These are phyloP conservation scores for Dynastes hyllus DNA, from an alignment of 2,888 invertebrate genomes.

Conservation along the genomic window DNA sequence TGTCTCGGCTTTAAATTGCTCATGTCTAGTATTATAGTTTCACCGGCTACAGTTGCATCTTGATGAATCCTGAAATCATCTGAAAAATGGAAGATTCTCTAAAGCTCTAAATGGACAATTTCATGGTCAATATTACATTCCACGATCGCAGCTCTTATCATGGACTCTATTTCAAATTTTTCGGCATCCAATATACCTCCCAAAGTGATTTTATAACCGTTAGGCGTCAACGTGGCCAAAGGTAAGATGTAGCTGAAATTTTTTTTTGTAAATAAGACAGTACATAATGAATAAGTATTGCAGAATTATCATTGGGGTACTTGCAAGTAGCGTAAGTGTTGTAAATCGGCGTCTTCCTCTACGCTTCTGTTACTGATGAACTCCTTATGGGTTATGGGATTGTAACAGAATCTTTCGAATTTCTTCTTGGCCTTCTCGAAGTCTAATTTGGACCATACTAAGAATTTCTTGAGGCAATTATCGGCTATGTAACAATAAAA, in stretches of 20 bases:
- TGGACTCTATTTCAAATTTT: neutral
- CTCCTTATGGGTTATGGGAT: constrained; percentile 66
- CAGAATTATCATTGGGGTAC: neutral
- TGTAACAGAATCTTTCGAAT: constrained; percentile 73
- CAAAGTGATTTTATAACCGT: neutral
- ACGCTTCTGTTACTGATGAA: constrained; percentile 71
- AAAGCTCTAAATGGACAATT: constrained; percentile 1
- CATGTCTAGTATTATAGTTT: constrained; percentile 75
- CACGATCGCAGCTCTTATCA: neutral
- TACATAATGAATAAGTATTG: no score
- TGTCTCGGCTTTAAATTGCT: constrained; percentile 59
- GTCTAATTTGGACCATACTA: constrained; percentile 79
- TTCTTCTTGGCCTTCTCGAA: constrained; percentile 78
- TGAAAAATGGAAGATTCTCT: constrained; percentile 53
- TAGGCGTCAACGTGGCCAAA: constrained; percentile 7
- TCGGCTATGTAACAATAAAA: constrained; percentile 68
- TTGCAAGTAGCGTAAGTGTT: neutral
- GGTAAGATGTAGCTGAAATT: neutral
- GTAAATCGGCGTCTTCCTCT: neutral
- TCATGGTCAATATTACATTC: constrained; percentile 24
- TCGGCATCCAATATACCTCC: neutral
- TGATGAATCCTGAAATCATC: constrained; percentile 73
- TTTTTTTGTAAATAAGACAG: no score
- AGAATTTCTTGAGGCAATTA: constrained; percentile 73
- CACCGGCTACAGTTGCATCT: constrained; percentile 74